These are phyloP conservation scores for Escarpia spicata DNA, from an alignment of 2,888 invertebrate species.

Conservation along the genomic window DNA sequence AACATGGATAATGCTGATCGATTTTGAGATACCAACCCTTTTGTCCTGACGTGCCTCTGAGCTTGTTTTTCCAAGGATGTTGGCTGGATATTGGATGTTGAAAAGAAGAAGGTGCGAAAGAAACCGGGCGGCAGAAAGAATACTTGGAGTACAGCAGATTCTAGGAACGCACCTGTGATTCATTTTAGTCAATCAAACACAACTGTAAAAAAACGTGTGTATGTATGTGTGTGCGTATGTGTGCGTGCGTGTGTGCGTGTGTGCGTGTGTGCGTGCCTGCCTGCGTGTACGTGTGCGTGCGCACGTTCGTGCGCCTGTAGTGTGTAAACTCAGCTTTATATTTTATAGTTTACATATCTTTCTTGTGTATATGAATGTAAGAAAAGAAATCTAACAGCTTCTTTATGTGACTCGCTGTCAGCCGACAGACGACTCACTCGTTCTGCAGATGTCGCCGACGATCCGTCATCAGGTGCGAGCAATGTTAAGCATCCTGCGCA, in stretches of 20 bases:
- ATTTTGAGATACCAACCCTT: too few species aligned
- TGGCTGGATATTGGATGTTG: too few species aligned
- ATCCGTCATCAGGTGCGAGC: conserved; percentile 96
- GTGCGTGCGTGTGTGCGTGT: background rate
- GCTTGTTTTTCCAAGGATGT: too few species aligned
- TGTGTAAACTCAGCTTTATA: too few species aligned
- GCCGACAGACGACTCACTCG: conserved; percentile 77
- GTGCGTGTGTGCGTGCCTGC: background rate
- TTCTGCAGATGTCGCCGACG: conserved; percentile 94
- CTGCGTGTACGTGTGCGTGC: background rate
- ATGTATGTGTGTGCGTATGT: conserved; percentile 21
- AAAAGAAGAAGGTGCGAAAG: too few species aligned
- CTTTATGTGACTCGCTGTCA: conserved; percentile 37
- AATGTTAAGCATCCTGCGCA: conserved; percentile 91
- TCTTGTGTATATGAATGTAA: background rate
- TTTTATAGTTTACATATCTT: background rate
- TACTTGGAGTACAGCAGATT: too few species aligned
- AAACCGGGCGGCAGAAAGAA: too few species aligned
- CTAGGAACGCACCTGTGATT: too few species aligned
- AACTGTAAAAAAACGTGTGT: conserved; percentile 3
- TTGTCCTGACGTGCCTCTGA: too few species aligned
- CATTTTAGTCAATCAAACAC: too few species aligned
- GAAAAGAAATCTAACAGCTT: background rate
- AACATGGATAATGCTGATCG: too few species aligned
- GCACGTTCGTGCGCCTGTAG: too few species aligned